phyloP scores from a whole-genome alignment of 2,113 vertebrate genomes.

The Danio rerio region GRCz12tu NC_133195.1:50945001-50945500 shows the following conservation, averaged over 20 bases:
- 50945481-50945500: too few relatives aligned
- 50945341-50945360: too few relatives aligned
- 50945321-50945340: too few relatives aligned
- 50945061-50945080: conserved; percentile 26
- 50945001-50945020: background rate
- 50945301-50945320: too few relatives aligned
- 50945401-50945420: too few relatives aligned
- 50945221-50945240: background rate
- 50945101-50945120: background rate
- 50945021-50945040: conserved; percentile 17
- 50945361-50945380: too few relatives aligned
- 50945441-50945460: too few relatives aligned
- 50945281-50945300: too few relatives aligned
- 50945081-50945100: conserved; percentile 44
- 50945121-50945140: background rate
- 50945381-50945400: too few relatives aligned
- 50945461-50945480: too few relatives aligned
- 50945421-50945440: too few relatives aligned
- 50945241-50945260: background rate
- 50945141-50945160: conserved; percentile 11
- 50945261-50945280: background rate
- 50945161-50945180: background rate
- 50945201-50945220: background rate
- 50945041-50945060: conserved; percentile 25
- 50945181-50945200: background rate